Conservation (phyloP, 2,888 invertebrate species). For the Trimorus sp. region DNA sequence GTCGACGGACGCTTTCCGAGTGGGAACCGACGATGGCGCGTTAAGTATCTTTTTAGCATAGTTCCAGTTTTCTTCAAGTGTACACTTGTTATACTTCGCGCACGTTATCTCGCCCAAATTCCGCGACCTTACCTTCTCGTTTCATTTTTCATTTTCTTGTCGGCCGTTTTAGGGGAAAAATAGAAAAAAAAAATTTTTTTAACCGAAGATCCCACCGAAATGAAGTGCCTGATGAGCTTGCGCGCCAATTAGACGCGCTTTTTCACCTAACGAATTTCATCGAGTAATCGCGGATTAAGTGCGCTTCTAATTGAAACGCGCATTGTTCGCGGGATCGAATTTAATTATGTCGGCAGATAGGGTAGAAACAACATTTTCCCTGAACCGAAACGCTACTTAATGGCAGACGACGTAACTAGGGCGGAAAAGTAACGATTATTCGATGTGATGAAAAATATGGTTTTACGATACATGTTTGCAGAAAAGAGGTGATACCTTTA, state of each 20-base stretch:
- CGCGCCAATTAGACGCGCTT: constrained; percentile 2
- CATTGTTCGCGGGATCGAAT: constrained; percentile 38
- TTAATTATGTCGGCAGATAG: constrained; percentile 43
- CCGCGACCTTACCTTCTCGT: neutral
- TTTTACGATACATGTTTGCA: no score
- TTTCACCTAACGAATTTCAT: constrained; percentile 14
- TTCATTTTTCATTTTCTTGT: constrained; percentile 13
- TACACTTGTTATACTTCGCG: constrained; percentile 53
- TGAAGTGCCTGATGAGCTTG: no score
- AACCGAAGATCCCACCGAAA: no score
- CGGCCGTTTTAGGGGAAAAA: neutral
- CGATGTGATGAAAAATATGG: no score
- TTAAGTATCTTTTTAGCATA: constrained; percentile 62
- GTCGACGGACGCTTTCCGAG: constrained; percentile 44
- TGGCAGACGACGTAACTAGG: no score
- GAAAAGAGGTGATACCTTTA: no score
- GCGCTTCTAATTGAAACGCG: constrained; percentile 30
- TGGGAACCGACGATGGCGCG: constrained; percentile 50
- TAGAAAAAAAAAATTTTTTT: neutral
- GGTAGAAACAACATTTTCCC: neutral
- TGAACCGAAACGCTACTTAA: no score
- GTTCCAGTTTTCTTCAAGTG: constrained; percentile 53
- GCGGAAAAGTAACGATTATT: no score
- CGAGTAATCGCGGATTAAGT: constrained; percentile 32
- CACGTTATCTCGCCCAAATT: constrained; percentile 35